Evolutionary conservation across 53 echinoderm and acorn worm species (phyloP).

Genomic region (Hippasteria phrygiana): DNA sequence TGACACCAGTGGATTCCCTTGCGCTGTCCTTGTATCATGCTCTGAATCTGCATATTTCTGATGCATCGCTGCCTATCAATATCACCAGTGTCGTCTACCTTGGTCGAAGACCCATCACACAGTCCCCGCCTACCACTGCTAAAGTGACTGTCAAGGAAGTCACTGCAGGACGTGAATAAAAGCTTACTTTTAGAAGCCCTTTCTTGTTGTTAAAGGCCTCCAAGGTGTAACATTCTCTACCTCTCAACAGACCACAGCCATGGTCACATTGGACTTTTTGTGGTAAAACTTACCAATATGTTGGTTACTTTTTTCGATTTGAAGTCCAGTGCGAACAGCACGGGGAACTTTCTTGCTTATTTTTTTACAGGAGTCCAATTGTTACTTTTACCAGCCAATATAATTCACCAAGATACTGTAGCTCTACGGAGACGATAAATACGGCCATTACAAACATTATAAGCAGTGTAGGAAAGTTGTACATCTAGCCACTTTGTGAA

Average conservation of each 20-base stretch:
- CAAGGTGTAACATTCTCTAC: background rate
- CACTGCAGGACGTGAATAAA: slow-evolving; percentile 4
- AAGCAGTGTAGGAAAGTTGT: no score
- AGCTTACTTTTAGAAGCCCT: background rate
- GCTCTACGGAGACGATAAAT: no score
- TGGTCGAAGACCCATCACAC: slow-evolving; percentile 13
- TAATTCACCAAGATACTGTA: no score
- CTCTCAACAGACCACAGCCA: no score
- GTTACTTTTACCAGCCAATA: no score
- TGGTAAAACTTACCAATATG: no score
- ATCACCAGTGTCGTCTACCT: slow-evolving; percentile 26
- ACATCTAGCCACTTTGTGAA: no score
- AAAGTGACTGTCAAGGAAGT: background rate
- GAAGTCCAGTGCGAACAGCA: no score
- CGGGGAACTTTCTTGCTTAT: no score
- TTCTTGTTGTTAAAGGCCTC: background rate
- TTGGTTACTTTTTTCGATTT: background rate
- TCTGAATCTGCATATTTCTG: slow-evolving; percentile 7
- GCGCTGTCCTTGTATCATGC: background rate
- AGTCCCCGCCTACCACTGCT: background rate
- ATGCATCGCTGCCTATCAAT: slow-evolving; percentile 16
- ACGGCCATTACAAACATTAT: no score
- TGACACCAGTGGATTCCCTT: background rate
- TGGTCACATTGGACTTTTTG: no score
- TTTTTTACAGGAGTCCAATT: no score